Conservation (phyloP, 2,797 vertebrate genomes). For the Acomys russatus region DNA sequence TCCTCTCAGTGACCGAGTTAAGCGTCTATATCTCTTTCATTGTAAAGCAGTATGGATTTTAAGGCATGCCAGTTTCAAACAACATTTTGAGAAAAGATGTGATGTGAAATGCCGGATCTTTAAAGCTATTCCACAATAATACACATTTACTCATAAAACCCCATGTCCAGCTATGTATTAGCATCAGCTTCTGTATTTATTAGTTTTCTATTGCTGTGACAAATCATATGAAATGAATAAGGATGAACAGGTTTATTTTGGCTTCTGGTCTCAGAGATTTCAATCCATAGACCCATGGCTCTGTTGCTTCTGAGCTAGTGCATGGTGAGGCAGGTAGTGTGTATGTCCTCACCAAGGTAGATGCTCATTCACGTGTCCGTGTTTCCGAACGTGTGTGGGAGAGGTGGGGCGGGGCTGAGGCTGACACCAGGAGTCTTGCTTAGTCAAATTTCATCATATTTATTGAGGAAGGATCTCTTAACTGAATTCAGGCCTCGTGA, state of each 20-base stretch:
- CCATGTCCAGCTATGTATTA: background rate
- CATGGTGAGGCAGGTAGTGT: background rate
- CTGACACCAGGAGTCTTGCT: background rate
- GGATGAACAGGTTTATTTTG: background rate
- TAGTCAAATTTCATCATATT: background rate
- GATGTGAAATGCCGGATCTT: background rate
- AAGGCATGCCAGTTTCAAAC: background rate
- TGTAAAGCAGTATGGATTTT: background rate
- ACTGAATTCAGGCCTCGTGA: background rate
- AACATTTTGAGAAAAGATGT: background rate
- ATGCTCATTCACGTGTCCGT: background rate
- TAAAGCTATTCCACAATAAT: background rate
- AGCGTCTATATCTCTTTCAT: background rate
- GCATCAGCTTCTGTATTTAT: background rate
- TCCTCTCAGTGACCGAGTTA: background rate
- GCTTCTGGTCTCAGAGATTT: background rate
- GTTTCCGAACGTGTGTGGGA: background rate
- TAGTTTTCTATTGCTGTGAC: background rate
- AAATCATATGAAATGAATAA: background rate
- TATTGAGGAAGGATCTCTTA: background rate
- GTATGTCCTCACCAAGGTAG: background rate
- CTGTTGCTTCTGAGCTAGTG: background rate
- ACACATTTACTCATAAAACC: conserved; percentile 1
- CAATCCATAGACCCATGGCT: background rate
- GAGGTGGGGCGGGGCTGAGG: background rate